These are phyloP conservation scores for Drosophila pruinosa DNA, from an alignment of 1,140 invertebrate genomes.

Conservation along the genomic window DNA sequence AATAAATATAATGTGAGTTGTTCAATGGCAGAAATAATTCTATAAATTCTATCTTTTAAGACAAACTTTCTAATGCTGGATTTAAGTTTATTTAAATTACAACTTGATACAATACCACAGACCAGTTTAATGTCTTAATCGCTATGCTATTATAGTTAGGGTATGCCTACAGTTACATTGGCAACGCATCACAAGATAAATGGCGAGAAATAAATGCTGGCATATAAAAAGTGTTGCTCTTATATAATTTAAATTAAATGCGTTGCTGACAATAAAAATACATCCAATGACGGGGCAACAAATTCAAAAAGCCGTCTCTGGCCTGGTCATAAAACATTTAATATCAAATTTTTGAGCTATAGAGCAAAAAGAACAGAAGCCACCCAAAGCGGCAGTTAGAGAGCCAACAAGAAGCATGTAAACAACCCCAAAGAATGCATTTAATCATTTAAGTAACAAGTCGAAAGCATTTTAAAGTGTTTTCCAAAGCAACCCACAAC, in stretches of 20 bases:
- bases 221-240: constrained; percentile 59
- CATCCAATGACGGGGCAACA: constrained; percentile 44
- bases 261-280: constrained; percentile 73
- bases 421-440: constrained; percentile 64
- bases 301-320: constrained; percentile 55
- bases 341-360: constrained; percentile 56
- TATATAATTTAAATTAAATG: constrained; percentile 80
- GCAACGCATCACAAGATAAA: constrained; percentile 12
- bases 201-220: constrained; percentile 28
- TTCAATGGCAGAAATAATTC: too few relatives aligned
- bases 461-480: constrained; percentile 59
- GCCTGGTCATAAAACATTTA: constrained; percentile 70
- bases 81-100: too few relatives aligned
- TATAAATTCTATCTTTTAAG: too few relatives aligned
- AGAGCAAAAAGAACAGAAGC: not conserved
- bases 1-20: too few relatives aligned
- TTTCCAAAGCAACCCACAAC: constrained; percentile 4
- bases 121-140: not conserved
- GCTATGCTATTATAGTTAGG: not conserved
- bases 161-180: constrained; percentile 23
- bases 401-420: constrained; percentile 29
- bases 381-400: constrained; percentile 44
- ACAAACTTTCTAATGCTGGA: too few relatives aligned
- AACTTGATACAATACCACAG: not conserved
- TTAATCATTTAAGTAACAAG: constrained; percentile 75